phyloP scores from a whole-genome alignment of 2,888 invertebrate species.

The Cybosia mesomella region DNA sequence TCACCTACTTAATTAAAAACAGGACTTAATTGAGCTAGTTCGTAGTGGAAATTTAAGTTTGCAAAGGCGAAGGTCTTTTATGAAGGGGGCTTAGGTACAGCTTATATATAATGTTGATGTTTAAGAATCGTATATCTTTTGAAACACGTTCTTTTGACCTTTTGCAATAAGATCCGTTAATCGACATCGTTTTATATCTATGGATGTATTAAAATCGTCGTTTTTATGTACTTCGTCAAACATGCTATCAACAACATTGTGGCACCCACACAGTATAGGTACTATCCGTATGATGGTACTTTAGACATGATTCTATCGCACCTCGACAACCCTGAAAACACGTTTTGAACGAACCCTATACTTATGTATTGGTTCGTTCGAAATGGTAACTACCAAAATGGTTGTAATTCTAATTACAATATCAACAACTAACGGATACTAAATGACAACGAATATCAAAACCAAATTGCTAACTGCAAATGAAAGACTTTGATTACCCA shows the following conservation, averaged over 20 bases:
- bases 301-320: not conserved
- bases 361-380: too few relatives aligned
- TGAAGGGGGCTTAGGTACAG: not conserved
- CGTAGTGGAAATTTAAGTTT: not conserved
- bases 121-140: not conserved
- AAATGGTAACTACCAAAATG: too few relatives aligned
- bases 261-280: too few relatives aligned
- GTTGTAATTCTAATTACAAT: not conserved
- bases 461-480: conserved; percentile 18
- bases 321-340: not conserved
- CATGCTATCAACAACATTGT: too few relatives aligned
- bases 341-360: not conserved
- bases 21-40: not conserved
- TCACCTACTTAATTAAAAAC: not conserved
- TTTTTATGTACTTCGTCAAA: not conserved
- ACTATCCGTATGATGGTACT: too few relatives aligned
- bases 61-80: not conserved
- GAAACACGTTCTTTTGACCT: not conserved
- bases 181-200: too few relatives aligned
- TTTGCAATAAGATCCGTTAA: not conserved
- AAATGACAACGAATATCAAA: conserved; percentile 1
- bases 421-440: not conserved
- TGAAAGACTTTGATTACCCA: conserved; percentile 22
- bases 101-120: not conserved
- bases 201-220: too few relatives aligned